Evolutionary conservation across 2,113 vertebrate genomes (phyloP).

Genomic region (Pituophis catenifer): DNA sequence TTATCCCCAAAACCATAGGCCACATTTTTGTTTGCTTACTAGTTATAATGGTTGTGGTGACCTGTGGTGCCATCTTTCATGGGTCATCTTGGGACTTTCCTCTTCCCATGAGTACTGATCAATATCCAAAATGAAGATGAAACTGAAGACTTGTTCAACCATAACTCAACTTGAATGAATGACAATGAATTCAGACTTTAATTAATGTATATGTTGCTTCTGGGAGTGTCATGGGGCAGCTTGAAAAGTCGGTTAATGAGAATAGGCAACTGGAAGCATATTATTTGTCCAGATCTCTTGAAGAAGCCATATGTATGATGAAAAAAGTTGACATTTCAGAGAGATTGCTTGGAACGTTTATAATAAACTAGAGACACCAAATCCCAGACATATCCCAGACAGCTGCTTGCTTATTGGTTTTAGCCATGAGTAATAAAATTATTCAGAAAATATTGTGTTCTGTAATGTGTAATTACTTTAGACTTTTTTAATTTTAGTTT

Average conservation of each 20-base stretch:
- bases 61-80: neutral
- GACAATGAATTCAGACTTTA: neutral
- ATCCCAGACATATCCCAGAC: neutral
- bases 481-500: neutral
- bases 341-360: conserved; percentile 25
- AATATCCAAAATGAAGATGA: neutral
- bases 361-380: neutral
- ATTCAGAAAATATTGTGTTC: neutral
- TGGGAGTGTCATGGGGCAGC: neutral
- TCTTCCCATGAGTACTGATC: neutral
- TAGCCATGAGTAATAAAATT: neutral
- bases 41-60: neutral
- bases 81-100: neutral
- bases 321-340: conserved; percentile 19
- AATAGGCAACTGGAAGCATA: conserved; percentile 21
- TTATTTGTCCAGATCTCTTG: neutral
- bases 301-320: neutral
- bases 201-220: conserved; percentile 4
- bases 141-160: neutral
- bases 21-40: neutral
- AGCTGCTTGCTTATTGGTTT: conserved; percentile 9
- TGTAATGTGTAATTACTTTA: neutral
- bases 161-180: neutral
- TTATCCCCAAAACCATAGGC: neutral
- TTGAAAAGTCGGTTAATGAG: conserved; percentile 9